A percentile compares a stretch with the other conserved stretches of the same genome.
Conservation (phyloP, 2,888 invertebrate species). For the Ophioninae sp. region DNA sequence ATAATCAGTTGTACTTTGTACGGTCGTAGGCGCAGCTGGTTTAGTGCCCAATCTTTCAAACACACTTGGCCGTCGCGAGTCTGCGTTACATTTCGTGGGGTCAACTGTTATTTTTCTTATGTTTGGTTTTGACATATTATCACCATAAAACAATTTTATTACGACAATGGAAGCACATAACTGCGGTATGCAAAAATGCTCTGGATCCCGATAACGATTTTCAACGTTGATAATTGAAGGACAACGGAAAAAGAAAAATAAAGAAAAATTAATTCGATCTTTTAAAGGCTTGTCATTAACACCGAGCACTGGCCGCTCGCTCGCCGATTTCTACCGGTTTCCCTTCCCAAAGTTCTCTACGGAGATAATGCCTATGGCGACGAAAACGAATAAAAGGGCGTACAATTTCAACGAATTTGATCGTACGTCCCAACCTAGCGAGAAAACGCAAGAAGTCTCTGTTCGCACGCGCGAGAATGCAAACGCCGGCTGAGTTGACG, state of each 20-base stretch:
- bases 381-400: slow-evolving; percentile 19
- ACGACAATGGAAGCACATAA: slow-evolving; percentile 79
- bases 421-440: slow-evolving; percentile 33
- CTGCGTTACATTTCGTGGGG: slow-evolving; percentile 86
- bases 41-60: slow-evolving; percentile 92
- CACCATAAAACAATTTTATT: slow-evolving; percentile 79
- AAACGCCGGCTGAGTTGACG: slow-evolving; percentile 21
- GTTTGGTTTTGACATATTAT: slow-evolving; percentile 86
- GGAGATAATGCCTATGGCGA: background rate
- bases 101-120: slow-evolving; percentile 90
- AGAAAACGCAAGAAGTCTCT: slow-evolving; percentile 6
- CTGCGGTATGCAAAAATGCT: slow-evolving; percentile 73
- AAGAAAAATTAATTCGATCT: background rate
- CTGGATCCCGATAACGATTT: slow-evolving; percentile 47
- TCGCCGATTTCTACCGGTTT: background rate
- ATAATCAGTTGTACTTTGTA: slow-evolving; percentile 84
- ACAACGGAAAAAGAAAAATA: slow-evolving; percentile 14
- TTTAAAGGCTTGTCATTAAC: slow-evolving; percentile 32
- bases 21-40: slow-evolving; percentile 82
- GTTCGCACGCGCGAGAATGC: background rate
- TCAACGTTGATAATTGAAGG: slow-evolving; percentile 4
- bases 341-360: background rate
- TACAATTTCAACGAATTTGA: slow-evolving; percentile 10
- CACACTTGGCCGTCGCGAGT: slow-evolving; percentile 88
- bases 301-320: background rate